phyloP scores from a whole-genome alignment of 2,888 invertebrate genomes.

The Eurytoma adleriae region DNA sequence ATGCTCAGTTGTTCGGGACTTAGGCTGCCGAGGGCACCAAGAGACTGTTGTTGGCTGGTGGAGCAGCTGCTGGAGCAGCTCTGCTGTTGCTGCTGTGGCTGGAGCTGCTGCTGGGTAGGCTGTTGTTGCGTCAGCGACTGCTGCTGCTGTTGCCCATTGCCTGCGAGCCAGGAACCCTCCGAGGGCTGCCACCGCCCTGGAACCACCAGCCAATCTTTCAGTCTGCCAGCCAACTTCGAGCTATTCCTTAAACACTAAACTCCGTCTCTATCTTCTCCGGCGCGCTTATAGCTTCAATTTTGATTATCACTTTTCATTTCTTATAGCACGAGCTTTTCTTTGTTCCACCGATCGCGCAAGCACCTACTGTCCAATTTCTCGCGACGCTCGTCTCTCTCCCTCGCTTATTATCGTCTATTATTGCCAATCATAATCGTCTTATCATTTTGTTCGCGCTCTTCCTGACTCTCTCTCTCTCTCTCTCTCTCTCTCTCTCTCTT shows the following conservation, averaged over 20 bases:
- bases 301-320: conserved; percentile 30
- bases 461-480: background rate
- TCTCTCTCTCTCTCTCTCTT: background rate
- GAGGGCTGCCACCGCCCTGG: conserved; percentile 77
- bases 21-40: conserved; percentile 66
- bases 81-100: conserved; percentile 62
- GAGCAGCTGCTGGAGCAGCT: conserved; percentile 61
- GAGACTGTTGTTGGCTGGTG: conserved; percentile 61
- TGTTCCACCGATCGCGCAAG: conserved; percentile 35
- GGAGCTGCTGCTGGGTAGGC: conserved; percentile 66
- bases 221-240: conserved; percentile 74
- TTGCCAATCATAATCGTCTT: conserved; percentile 9
- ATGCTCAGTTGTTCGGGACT: conserved; percentile 71
- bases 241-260: conserved; percentile 75
- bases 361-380: conserved; percentile 6
- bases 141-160: conserved; percentile 60
- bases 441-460: conserved; percentile 5
- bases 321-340: conserved; percentile 37
- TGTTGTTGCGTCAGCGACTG: conserved; percentile 67
- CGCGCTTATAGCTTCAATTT: conserved; percentile 42
- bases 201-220: conserved; percentile 76
- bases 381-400: conserved; percentile 37
- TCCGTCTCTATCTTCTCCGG: conserved; percentile 46
- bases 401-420: conserved; percentile 32
- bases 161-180: conserved; percentile 73